Evolutionary conservation across 2,113 vertebrate species (phyloP).

Genomic region (Okapia johnstoni): DNA sequence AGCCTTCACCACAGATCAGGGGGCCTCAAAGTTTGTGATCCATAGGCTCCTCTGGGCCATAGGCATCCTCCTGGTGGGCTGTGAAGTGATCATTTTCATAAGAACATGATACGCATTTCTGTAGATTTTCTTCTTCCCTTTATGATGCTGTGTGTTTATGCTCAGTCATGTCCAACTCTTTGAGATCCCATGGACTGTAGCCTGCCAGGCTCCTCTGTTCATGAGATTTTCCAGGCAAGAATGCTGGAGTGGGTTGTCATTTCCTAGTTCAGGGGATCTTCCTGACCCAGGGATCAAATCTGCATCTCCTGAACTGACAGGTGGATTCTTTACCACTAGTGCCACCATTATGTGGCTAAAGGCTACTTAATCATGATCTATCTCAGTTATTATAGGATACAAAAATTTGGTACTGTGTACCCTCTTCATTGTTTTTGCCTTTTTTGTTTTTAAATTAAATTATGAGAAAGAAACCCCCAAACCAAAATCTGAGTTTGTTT

Average conservation of each 20-base stretch:
- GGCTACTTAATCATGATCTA: neutral
- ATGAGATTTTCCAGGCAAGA: neutral
- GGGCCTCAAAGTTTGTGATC: neutral
- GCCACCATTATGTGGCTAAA: neutral
- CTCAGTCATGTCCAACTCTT: neutral
- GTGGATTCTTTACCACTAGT: neutral
- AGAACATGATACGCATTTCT: constrained; percentile 3
- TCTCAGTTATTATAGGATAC: neutral
- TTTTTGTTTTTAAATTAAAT: neutral
- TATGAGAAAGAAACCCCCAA: neutral
- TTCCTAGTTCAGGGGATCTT: neutral
- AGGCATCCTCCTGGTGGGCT: neutral
- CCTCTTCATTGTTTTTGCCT: neutral
- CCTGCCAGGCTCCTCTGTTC: neutral
- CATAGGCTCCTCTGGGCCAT: neutral
- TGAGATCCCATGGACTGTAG: neutral
- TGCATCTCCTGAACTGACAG: neutral
- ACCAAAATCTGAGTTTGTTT: neutral
- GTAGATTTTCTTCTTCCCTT: neutral
- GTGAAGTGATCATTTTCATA: neutral
- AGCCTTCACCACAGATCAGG: neutral
- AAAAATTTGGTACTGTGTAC: neutral
- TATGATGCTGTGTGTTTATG: neutral
- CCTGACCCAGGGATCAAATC: neutral
- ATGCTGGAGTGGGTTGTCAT: neutral